phyloP scores from a whole-genome alignment of 2,888 invertebrate species.

The Eupeodes luniger region DNA sequence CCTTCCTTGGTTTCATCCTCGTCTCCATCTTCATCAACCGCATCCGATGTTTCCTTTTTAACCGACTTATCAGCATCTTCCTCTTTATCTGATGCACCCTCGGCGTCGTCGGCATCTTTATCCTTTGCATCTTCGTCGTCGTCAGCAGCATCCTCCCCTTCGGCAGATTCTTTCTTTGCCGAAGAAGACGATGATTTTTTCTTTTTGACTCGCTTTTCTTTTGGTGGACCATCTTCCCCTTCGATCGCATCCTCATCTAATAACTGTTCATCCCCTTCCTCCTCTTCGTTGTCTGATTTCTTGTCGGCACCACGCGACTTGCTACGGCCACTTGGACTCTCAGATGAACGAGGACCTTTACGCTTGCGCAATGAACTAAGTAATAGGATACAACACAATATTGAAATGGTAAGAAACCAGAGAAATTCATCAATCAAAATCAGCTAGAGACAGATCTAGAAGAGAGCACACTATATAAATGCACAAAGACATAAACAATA shows the following conservation, averaged over 20 bases:
- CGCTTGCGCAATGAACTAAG: constrained; percentile 83
- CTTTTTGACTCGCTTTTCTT: constrained; percentile 76
- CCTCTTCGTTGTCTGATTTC: constrained; percentile 79
- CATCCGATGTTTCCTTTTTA: constrained; percentile 78
- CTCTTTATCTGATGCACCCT: constrained; percentile 79
- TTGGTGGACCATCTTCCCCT: constrained; percentile 77
- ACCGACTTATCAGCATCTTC: constrained; percentile 79
- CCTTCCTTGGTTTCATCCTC: constrained; percentile 81
- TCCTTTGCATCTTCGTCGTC: constrained; percentile 81
- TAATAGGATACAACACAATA: constrained; percentile 75
- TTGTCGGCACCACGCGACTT: constrained; percentile 78
- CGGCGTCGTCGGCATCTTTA: constrained; percentile 84
- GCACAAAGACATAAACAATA: constrained; percentile 65
- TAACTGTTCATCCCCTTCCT: constrained; percentile 79
- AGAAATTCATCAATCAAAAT: constrained; percentile 56
- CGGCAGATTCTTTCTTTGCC: constrained; percentile 79
- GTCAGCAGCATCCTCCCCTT: constrained; percentile 77
- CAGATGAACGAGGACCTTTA: constrained; percentile 81
- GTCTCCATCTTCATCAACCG: constrained; percentile 77
- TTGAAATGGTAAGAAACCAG: constrained; percentile 72
- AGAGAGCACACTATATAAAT: constrained; percentile 64
- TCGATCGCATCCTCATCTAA: constrained; percentile 77
- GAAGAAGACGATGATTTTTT: constrained; percentile 65
- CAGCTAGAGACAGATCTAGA: constrained; percentile 63
- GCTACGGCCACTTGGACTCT: constrained; percentile 78